Evolutionary conservation across 2,113 vertebrate species (phyloP), one percentile per base, ranked within the genome.

Genomic region (Gila orcuttii): DNA sequence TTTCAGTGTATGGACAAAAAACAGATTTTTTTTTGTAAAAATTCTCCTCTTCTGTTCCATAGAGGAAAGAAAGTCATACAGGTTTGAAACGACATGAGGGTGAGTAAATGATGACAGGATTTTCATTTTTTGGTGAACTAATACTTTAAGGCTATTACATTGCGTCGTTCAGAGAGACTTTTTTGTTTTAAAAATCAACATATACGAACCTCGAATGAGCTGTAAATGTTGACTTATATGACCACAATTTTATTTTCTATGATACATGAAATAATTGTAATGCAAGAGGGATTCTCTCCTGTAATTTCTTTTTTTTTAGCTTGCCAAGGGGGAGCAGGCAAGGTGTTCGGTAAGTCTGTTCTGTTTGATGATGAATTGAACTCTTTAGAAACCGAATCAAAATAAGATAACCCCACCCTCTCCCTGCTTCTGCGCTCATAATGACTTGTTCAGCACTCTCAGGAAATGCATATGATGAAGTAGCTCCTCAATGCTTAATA

Each of bases 241-340:
- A 23, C 39, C 42, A 75, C 45, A 36, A 2, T 73, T 74, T 8
- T 8, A 6, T 74, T 7, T 42, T 66, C 45, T 45, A 25, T 23
- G 50, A n/a, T 66, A 23, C 28, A 82, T 31, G 25, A 1, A 83
- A 83, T 39, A 57, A 55, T 36, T 83, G 31, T 83, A 73, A 83
- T 83, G 13, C 31, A 57, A 73, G 50, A 83, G 81, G 66, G 66
- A 83, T 71, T 83, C 31, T 83, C 64, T 83, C 81, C 50, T 83
- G 50, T 83, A 83, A 82, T 82, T 42, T 86, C 75, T 68, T 82
- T 36, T 86, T 81, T 69, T 85, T 85, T 87, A 89, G 88, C 88
- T 89, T 89, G 88, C 86, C 88, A 89, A 89, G 88, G 88, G 39
- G 88, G 88, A 89, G 88, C 88, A 73, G 88, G 88, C 52, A 89